Conservation (phyloP, 30 jellyfish, hydroid and myxozoan species). For the Turritopsis rubra region DNA sequence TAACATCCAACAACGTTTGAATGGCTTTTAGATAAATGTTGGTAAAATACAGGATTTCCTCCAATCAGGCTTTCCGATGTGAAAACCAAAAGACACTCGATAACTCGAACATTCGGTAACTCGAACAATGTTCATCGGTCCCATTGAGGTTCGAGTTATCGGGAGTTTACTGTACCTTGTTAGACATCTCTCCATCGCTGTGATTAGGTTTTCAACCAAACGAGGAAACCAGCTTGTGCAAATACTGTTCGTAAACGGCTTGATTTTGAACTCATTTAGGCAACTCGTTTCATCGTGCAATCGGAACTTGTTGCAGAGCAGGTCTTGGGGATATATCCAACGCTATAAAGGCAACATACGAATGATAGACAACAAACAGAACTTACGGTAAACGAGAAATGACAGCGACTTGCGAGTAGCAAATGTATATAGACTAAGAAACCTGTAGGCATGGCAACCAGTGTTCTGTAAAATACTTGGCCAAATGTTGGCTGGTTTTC, state of each 20-base stretch:
- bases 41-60: too few relatives aligned
- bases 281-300: background rate
- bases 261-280: background rate
- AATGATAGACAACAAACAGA: background rate
- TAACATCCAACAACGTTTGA: too few relatives aligned
- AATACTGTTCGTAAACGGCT: background rate
- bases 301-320: background rate
- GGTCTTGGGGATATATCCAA: background rate
- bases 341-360: too few relatives aligned
- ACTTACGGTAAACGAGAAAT: too few relatives aligned
- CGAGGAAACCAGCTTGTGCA: background rate
- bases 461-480: background rate
- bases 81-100: too few relatives aligned
- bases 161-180: background rate
- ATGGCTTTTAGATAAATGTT: too few relatives aligned
- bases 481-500: background rate
- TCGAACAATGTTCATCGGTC: too few relatives aligned
- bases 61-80: too few relatives aligned
- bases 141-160: background rate
- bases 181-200: background rate
- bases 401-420: too few relatives aligned
- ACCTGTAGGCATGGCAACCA: slow-evolving; percentile 7
- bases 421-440: background rate
- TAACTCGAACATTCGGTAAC: too few relatives aligned
- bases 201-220: background rate